Conservation (phyloP, 1,140 invertebrate species). For the Drosophila jambulina region DNA sequence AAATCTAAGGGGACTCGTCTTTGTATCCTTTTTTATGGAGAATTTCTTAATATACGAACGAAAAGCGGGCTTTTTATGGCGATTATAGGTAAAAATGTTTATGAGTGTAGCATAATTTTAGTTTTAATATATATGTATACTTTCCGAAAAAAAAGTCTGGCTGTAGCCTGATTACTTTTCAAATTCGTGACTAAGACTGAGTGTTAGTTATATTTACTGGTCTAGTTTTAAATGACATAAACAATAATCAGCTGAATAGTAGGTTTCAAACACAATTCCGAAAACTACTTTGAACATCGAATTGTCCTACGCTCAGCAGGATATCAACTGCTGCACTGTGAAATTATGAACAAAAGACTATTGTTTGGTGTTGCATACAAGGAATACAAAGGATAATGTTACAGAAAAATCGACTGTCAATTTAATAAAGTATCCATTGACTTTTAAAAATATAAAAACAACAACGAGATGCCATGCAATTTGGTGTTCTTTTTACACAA, state of each 20-base stretch:
- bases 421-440: conserved; percentile 63
- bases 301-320: conserved; percentile 32
- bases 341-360: conserved; percentile 35
- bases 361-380: conserved; percentile 20
- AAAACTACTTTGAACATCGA: not conserved
- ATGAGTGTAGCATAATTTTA: no score
- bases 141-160: not conserved
- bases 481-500: no score
- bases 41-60: no score
- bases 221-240: not conserved
- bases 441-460: conserved; percentile 21
- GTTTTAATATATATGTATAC: no score
- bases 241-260: conserved; percentile 8
- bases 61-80: no score
- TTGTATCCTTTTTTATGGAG: no score
- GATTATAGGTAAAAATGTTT: no score
- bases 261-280: not conserved
- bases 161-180: not conserved
- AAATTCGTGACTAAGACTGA: not conserved
- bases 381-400: not conserved
- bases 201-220: not conserved
- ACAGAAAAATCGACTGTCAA: conserved; percentile 49
- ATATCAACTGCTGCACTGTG: conserved; percentile 11
- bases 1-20: no score
- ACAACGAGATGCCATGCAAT: not conserved